Evolutionary conservation across 2,888 invertebrate species (phyloP).

Genomic region (Onthophagus sagittarius): DNA sequence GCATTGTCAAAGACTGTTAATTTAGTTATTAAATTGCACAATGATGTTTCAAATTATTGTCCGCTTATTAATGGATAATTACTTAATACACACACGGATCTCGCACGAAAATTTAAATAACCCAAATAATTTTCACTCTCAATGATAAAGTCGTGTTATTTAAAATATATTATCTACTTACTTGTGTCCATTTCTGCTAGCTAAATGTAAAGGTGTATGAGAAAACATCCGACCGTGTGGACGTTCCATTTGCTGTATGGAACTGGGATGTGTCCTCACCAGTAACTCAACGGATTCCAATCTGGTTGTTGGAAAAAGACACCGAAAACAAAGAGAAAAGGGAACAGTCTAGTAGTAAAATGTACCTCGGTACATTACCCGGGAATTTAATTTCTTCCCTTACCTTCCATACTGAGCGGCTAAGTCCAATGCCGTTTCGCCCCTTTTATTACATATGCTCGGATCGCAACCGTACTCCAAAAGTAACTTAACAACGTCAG

Average conservation of each 20-base stretch:
- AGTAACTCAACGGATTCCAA: slow-evolving; percentile 85
- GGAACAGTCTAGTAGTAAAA: background rate
- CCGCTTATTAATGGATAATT: no score
- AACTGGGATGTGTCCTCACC: slow-evolving; percentile 76
- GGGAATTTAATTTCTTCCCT: slow-evolving; percentile 35
- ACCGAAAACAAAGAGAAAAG: slow-evolving; percentile 2
- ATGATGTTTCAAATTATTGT: no score
- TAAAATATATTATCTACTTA: slow-evolving; percentile 49
- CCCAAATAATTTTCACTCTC: no score
- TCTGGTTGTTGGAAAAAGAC: slow-evolving; percentile 46
- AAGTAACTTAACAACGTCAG: slow-evolving; percentile 76
- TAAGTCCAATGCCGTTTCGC: slow-evolving; percentile 90
- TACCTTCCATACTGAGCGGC: slow-evolving; percentile 89
- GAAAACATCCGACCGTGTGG: slow-evolving; percentile 56
- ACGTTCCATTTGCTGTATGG: slow-evolving; percentile 69
- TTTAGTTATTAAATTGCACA: no score
- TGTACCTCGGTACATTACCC: slow-evolving; percentile 6
- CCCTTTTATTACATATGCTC: slow-evolving; percentile 77
- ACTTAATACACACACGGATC: no score
- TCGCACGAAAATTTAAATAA: no score
- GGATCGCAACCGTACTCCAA: slow-evolving; percentile 85
- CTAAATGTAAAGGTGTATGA: slow-evolving; percentile 88
- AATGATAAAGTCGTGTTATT: background rate
- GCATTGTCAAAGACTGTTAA: no score
- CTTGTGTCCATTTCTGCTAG: slow-evolving; percentile 90